Evolutionary conservation across 1,140 invertebrate genomes (phyloP).

Genomic region (Rhagoletis pomonella): DNA sequence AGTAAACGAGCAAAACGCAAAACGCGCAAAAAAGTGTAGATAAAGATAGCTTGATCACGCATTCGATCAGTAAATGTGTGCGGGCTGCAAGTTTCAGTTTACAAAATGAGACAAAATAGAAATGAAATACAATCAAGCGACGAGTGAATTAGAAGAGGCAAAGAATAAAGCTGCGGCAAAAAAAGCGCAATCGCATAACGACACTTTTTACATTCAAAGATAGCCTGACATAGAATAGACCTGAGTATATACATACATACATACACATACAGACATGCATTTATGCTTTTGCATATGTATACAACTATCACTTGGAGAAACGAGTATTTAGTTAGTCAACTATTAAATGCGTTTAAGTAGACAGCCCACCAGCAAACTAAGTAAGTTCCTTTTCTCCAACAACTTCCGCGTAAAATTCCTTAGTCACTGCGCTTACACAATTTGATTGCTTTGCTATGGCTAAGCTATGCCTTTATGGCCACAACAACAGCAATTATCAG

Average conservation of each 20-base stretch:
- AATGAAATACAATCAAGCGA: background rate
- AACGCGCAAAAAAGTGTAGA: background rate
- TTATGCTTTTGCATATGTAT: no score
- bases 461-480: background rate
- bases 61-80: constrained; percentile 12
- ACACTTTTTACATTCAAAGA: background rate
- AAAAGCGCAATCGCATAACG: background rate
- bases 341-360: no score
- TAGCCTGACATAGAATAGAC: background rate
- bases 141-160: background rate
- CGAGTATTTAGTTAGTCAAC: no score
- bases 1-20: background rate
- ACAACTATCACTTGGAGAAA: no score
- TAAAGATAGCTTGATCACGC: constrained; percentile 28
- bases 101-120: background rate
- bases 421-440: background rate
- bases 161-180: background rate
- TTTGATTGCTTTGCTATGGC: background rate
- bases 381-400: background rate
- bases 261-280: background rate
- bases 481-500: constrained; percentile 15
- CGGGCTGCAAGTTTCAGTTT: constrained; percentile 9
- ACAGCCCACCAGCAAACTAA: no score
- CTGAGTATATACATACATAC: background rate
- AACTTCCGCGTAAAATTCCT: background rate